These are phyloP conservation scores for Ptychoptera albimana DNA, from an alignment of 2,888 invertebrate species.

Conservation along the genomic window DNA sequence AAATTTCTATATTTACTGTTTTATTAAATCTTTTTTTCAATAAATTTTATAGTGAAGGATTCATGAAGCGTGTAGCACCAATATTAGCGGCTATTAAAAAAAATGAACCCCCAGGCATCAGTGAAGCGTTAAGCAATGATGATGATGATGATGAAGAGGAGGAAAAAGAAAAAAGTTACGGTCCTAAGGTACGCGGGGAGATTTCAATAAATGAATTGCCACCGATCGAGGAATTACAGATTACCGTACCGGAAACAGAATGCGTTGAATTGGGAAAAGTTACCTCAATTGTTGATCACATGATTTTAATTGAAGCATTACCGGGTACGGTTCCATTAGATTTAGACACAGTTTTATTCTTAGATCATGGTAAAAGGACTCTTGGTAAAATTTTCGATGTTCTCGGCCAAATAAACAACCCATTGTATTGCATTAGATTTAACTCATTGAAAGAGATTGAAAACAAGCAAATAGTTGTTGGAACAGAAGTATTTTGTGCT, in stretches of 20 bases:
- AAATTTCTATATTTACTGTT: too few relatives aligned
- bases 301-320: constrained; percentile 60
- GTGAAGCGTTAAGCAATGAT: constrained; percentile 15
- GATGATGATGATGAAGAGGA: constrained; percentile 16
- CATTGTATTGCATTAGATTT: constrained; percentile 82
- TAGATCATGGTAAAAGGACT: constrained; percentile 58
- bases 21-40: too few relatives aligned
- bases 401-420: constrained; percentile 71
- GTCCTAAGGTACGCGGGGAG: constrained; percentile 25
- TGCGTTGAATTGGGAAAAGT: constrained; percentile 59
- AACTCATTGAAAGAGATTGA: constrained; percentile 62
- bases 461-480: constrained; percentile 45
- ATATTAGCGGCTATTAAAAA: too few relatives aligned
- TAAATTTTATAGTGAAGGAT: too few relatives aligned
- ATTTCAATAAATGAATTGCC: constrained; percentile 50
- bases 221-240: constrained; percentile 64
- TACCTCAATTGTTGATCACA: constrained; percentile 50
- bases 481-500: constrained; percentile 66
- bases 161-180: constrained; percentile 10
- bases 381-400: constrained; percentile 81
- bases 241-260: constrained; percentile 59
- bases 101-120: constrained; percentile 2
- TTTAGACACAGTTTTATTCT: constrained; percentile 73
- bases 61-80: too few relatives aligned
- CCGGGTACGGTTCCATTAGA: constrained; percentile 64